phyloP scores from a whole-genome alignment of 2,113 vertebrate genomes.

The Aythya baeri region DNA sequence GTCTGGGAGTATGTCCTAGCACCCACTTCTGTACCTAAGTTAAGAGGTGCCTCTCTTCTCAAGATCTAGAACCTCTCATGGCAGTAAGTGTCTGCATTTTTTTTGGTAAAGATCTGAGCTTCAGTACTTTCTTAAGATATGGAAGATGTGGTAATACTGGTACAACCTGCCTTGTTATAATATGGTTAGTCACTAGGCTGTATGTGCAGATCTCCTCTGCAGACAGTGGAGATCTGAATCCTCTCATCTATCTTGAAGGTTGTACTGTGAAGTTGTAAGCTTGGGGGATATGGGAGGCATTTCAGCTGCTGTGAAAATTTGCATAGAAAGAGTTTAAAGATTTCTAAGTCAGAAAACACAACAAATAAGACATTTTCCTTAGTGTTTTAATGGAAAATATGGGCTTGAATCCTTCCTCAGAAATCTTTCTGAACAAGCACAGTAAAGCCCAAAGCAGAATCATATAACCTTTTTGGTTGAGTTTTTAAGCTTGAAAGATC shows the following conservation, averaged over 20 bases:
- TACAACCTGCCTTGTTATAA: background rate
- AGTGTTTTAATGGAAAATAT: background rate
- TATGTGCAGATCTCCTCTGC: background rate
- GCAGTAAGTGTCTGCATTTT: background rate
- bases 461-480: background rate
- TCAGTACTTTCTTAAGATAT: background rate
- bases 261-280: background rate
- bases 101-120: background rate
- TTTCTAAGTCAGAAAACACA: accelerated
- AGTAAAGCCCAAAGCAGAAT: background rate
- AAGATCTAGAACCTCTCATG: background rate
- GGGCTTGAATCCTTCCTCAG: background rate
- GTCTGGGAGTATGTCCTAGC: background rate
- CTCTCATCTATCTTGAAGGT: background rate
- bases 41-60: background rate
- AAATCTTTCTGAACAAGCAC: background rate
- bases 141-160: background rate
- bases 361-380: accelerated
- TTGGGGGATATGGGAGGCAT: background rate
- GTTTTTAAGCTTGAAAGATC: background rate
- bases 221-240: background rate
- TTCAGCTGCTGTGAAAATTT: background rate
- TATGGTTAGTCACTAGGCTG: background rate
- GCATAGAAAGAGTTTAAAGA: background rate
- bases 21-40: background rate